phyloP scores from a whole-genome alignment of 1,140 invertebrate genomes.

The Araneus ventricosus region DNA sequence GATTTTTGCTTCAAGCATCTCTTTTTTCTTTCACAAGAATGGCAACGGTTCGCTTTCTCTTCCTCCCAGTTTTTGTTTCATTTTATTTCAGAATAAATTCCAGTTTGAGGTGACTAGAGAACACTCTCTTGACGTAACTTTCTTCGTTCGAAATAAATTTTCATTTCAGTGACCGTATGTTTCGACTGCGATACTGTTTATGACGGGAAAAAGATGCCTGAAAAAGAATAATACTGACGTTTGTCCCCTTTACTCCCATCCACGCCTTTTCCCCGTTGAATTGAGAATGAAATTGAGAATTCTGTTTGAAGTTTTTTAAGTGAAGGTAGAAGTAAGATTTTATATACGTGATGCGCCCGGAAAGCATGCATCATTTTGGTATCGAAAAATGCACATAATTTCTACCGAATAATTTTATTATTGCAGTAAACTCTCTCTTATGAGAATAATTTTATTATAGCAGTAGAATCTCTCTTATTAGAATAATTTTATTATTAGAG shows the following conservation, averaged over 20 bases:
- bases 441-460: too few species aligned
- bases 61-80: background rate
- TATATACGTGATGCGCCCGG: too few species aligned
- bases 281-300: background rate
- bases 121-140: background rate
- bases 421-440: too few species aligned
- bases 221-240: background rate
- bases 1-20: constrained; percentile 10
- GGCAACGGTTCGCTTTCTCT: too few species aligned
- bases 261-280: too few species aligned
- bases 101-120: background rate
- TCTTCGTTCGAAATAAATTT: background rate
- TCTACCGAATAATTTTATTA: too few species aligned
- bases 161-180: constrained; percentile 1
- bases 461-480: too few species aligned
- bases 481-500: too few species aligned
- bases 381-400: too few species aligned
- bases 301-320: too few species aligned
- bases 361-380: too few species aligned
- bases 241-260: background rate
- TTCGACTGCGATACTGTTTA: background rate
- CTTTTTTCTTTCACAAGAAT: background rate
- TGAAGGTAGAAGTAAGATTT: too few species aligned
- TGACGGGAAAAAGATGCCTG: background rate
- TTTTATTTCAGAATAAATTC: constrained; percentile 10